phyloP scores from a whole-genome alignment of 1,140 invertebrate genomes.

The Sesamia nonagrioides region DNA sequence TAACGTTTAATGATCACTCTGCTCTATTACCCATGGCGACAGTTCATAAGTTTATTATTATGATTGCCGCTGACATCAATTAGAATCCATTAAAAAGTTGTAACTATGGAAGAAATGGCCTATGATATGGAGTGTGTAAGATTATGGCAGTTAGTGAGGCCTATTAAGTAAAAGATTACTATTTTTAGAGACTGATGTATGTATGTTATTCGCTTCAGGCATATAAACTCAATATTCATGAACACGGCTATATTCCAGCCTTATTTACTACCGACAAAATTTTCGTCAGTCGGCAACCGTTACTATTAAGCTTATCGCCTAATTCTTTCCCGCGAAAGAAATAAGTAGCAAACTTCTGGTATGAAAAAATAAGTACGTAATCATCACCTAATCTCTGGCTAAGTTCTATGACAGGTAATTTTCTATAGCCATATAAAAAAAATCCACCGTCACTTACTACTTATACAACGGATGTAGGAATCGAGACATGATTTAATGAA shows the following conservation, averaged over 20 bases:
- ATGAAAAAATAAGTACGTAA: background rate
- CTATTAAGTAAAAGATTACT: background rate
- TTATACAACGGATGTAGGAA: constrained; percentile 12
- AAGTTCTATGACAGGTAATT: background rate
- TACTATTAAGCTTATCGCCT: background rate
- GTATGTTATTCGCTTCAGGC: background rate
- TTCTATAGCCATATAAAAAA: constrained; percentile 4
- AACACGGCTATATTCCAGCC: too few species aligned
- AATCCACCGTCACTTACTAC: background rate
- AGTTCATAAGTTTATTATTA: constrained; percentile 1
- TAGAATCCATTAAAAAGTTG: constrained; percentile 33
- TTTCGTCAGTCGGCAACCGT: background rate
- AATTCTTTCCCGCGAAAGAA: background rate
- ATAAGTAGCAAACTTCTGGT: background rate
- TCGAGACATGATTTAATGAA: constrained; percentile 11
- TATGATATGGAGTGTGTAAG: background rate
- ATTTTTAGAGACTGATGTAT: background rate
- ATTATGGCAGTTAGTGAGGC: background rate
- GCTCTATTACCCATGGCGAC: constrained; percentile 15
- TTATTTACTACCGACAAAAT: background rate
- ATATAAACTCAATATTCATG: background rate
- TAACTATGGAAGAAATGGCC: constrained; percentile 22
- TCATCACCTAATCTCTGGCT: background rate
- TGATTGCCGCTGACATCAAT: constrained; percentile 15
- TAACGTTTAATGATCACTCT: constrained; percentile 56